Percentiles rank a stretch among this genome's conserved stretches.
Evolutionary conservation across 2,888 invertebrate genomes (phyloP).

Genomic region (Chymomyza procnemis): DNA sequence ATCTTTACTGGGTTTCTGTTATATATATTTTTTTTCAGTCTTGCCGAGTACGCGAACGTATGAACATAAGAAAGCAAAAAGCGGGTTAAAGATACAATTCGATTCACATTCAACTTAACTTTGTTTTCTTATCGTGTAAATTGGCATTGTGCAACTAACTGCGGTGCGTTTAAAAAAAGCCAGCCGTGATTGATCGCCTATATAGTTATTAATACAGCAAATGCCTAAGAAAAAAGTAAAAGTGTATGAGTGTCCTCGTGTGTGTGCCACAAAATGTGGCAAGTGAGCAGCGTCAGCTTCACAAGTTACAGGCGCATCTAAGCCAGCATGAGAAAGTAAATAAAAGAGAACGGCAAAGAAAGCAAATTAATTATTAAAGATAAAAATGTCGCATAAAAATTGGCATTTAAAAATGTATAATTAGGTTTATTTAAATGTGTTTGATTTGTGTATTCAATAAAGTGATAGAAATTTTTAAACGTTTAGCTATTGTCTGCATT

Average conservation of each 20-base stretch:
- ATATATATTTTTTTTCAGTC: conserved; percentile 35
- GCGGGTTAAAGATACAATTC: conserved; percentile 9
- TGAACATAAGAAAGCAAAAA: conserved; percentile 42
- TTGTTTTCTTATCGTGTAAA: conserved; percentile 16
- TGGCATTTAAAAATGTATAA: conserved; percentile 18
- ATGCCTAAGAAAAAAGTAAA: conserved; percentile 49
- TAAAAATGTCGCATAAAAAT: conserved; percentile 11
- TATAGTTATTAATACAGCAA: conserved; percentile 39
- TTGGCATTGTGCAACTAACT: conserved; percentile 53
- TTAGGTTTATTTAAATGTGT: neutral
- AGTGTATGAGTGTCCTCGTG: conserved; percentile 35
- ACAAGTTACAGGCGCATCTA: neutral
- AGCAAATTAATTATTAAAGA: neutral
- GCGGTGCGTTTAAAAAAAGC: neutral
- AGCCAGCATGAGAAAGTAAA: conserved; percentile 46
- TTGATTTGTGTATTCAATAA: conserved; percentile 6
- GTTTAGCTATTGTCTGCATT: neutral
- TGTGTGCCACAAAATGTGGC: conserved; percentile 50
- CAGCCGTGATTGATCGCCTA: conserved; percentile 52
- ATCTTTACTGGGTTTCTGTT: neutral
- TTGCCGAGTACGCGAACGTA: conserved; percentile 53
- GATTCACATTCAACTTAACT: conserved; percentile 19
- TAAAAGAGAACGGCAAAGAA: neutral
- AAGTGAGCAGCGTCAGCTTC: conserved; percentile 23
- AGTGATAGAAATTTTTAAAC: neutral